A percentile compares a stretch with the other conserved stretches of the same genome.
phyloP scores from a whole-genome alignment of 1,140 invertebrate genomes.

The Calephelis virginiensis region DNA sequence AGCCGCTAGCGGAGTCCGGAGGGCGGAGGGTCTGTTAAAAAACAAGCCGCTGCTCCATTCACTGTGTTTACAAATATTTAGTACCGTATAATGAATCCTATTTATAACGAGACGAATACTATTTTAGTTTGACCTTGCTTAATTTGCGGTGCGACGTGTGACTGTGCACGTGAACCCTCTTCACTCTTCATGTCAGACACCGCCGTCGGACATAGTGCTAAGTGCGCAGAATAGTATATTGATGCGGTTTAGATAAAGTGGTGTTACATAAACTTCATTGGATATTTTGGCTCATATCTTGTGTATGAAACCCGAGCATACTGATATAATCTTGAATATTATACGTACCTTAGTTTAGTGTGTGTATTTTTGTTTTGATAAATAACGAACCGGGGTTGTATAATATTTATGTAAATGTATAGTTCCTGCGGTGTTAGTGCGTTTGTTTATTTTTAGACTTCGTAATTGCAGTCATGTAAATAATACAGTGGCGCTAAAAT shows the following conservation, averaged over 20 bases:
- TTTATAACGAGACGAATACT: not conserved
- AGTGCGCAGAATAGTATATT: slow-evolving; percentile 15
- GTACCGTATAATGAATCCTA: slow-evolving; percentile 1
- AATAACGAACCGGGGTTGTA: slow-evolving; percentile 17
- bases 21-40: not conserved
- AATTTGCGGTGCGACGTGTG: slow-evolving; percentile 31
- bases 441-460: slow-evolving; percentile 77
- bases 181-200: slow-evolving; percentile 5
- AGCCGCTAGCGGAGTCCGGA: no score
- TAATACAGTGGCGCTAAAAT: slow-evolving; percentile 76
- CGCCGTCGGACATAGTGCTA: not conserved
- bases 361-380: slow-evolving; percentile 6
- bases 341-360: not conserved
- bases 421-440: slow-evolving; percentile 56
- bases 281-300: not conserved
- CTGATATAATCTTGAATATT: not conserved
- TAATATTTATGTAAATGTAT: slow-evolving; percentile 34
- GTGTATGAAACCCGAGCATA: not conserved
- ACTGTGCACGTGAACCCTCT: slow-evolving; percentile 41
- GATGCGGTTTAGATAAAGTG: slow-evolving; percentile 11
- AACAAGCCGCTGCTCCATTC: not conserved
- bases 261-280: slow-evolving; percentile 6
- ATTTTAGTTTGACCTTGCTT: not conserved
- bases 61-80: not conserved
- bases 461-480: slow-evolving; percentile 72